Percentiles rank a stretch among this genome's conserved stretches.
phyloP scores from a whole-genome alignment of 2,797 vertebrate genomes.

The Alectoris magna region DNA sequence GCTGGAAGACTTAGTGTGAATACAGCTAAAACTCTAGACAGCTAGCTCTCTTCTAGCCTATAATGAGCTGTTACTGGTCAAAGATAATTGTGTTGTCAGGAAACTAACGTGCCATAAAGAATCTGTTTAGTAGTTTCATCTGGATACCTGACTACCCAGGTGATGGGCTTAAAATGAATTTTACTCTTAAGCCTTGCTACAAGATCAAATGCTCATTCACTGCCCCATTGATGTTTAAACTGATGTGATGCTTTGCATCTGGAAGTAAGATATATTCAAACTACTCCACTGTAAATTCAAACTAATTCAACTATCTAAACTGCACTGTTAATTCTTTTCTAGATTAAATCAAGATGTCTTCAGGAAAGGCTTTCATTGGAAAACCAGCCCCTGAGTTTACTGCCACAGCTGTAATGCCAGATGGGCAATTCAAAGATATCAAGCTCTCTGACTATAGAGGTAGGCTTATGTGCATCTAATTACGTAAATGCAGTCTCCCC shows the following conservation, averaged over 20 bases:
- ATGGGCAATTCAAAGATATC: slow-evolving; percentile 92
- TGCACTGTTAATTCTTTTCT: not conserved
- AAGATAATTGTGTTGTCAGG: not conserved
- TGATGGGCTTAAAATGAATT: not conserved
- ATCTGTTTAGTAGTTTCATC: not conserved
- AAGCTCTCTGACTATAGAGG: slow-evolving; percentile 93
- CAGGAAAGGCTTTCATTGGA: slow-evolving; percentile 94
- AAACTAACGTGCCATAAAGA: not conserved
- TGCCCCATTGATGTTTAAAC: not conserved
- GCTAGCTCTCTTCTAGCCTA: not conserved
- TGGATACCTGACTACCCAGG: not conserved
- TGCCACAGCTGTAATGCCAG: slow-evolving; percentile 96
- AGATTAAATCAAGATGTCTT: slow-evolving; percentile 87
- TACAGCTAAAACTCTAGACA: not conserved
- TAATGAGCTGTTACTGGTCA: not conserved
- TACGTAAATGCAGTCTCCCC: not conserved
- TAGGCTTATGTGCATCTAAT: slow-evolving; percentile 55
- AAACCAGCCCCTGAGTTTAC: slow-evolving; percentile 92
- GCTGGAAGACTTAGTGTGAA: not conserved
- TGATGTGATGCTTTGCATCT: not conserved
- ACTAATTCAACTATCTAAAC: not conserved
- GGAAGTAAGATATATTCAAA: not conserved
- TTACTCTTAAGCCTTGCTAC: not conserved
- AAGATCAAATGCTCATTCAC: not conserved
- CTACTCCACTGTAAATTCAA: no score